Conservation (phyloP, 2,888 invertebrate genomes). For the Oligia fasciuncula region DNA sequence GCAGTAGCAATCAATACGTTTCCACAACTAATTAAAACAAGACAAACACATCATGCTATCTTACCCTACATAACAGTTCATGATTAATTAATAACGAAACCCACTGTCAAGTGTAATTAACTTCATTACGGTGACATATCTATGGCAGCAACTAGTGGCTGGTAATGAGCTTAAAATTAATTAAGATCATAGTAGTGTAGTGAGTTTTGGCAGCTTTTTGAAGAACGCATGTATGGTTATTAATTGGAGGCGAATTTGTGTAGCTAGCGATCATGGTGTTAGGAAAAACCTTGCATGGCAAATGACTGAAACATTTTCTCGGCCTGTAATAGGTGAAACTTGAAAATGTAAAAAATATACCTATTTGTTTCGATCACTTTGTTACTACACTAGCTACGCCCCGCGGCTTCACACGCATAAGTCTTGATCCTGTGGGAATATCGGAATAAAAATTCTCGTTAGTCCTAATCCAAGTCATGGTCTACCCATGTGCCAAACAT, state of each 20-base stretch:
- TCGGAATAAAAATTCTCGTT: not conserved
- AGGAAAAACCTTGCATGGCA: too few species aligned
- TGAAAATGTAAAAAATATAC: too few species aligned
- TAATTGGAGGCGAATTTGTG: not conserved
- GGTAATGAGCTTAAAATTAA: conserved; percentile 32
- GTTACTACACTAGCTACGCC: too few species aligned
- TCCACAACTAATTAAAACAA: conserved; percentile 14
- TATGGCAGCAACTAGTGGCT: conserved; percentile 25
- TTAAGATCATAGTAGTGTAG: not conserved
- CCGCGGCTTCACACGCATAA: not conserved
- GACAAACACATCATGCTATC: conserved; percentile 7
- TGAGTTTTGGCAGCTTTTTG: not conserved
- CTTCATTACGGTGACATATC: conserved; percentile 27
- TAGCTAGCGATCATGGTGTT: too few species aligned
- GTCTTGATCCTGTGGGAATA: not conserved
- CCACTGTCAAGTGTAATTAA: conserved; percentile 39
- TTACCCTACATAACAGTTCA: not conserved
- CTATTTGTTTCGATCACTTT: not conserved
- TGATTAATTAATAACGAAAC: conserved; percentile 39
- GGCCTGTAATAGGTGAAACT: too few species aligned
- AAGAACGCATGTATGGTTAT: not conserved
- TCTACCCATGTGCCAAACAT: not conserved
- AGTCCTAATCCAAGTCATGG: too few species aligned
- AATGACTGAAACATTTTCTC: not conserved
- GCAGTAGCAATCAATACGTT: not conserved